Conservation (phyloP, 2,797 vertebrate species). For the Thripadectes ignobilis region DNA sequence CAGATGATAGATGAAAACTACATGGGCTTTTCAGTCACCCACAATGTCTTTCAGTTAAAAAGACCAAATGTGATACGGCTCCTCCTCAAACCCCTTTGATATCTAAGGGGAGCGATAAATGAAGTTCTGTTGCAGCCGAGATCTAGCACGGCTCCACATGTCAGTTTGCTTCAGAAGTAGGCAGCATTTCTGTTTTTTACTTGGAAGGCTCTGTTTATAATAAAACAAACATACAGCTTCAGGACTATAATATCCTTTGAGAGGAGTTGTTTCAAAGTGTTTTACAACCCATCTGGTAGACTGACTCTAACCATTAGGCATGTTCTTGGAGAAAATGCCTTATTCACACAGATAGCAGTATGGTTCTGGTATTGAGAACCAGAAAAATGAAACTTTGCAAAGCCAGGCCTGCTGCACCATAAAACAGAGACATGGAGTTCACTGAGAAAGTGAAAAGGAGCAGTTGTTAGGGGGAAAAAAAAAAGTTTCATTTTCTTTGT, state of each 20-base stretch:
- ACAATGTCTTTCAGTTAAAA: neutral
- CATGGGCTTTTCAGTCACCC: neutral
- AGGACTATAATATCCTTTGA: constrained; percentile 46
- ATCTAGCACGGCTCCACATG: neutral
- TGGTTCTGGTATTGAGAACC: constrained; percentile 52
- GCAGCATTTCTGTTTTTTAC: constrained; percentile 22
- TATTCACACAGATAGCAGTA: constrained; percentile 65
- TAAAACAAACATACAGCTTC: constrained; percentile 56
- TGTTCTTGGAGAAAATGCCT: constrained; percentile 61
- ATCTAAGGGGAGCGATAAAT: neutral
- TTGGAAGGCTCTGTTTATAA: constrained; percentile 57
- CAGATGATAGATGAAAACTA: neutral
- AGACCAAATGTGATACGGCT: neutral
- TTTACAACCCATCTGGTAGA: constrained; percentile 75
- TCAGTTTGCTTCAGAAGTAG: constrained; percentile 19
- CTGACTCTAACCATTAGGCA: constrained; percentile 42
- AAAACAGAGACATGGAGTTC: constrained; percentile 41
- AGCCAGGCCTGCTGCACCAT: constrained; percentile 59
- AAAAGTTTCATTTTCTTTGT: constrained; percentile 16
- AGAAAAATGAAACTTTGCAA: constrained; percentile 4
- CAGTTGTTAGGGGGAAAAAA: neutral
- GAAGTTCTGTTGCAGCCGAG: neutral
- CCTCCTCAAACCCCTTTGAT: constrained; percentile 18
- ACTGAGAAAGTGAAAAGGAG: constrained; percentile 43
- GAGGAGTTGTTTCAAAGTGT: constrained; percentile 71